Base-by-base conservation (phyloP, 53 echinoderm and acorn worm species). In the Echinarachnius parma region DNA sequence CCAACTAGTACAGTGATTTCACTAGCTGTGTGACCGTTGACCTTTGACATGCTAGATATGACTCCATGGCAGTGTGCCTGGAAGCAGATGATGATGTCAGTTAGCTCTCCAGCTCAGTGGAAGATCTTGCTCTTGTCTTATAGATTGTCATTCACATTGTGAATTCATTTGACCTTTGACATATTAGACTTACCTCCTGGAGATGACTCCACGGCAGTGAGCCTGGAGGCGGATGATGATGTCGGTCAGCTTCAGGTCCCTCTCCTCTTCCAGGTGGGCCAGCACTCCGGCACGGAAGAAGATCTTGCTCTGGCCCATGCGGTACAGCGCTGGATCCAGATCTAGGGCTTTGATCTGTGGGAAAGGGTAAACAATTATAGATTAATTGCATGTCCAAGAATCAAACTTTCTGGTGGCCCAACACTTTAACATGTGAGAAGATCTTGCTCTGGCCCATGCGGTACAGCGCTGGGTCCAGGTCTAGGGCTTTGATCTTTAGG, bases 261-360 rank as follows among this genome's bases (percentile, higher is more conserved):
- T 72, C 44, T 96, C 96, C 64, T 96, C 96, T 55, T 96, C 96
- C 21, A 96, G 79, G 44, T 96, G 96, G 45, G 96, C 96, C 62
- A 96, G 62, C 23, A 96, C 96, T n/a, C 96, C 96, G 31, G 96
- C 96, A 64, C 96, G 90, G 85, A 96, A 91, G 85, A 96, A 96
- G 81, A 96, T 96, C 88, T 96, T 96, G 71, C 96, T 96, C 82
- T 96, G 96, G 1, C 96, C 96, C 14, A 96, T 74, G 21, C 96
- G 86, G 88, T 71, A 96, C 20, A 96, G 84, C 31, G 78, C 85
- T 22, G 87, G 87, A 52, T 96, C 96, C 30, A 96, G 82, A 26
- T 96, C 96, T 15, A 96, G 82, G 21, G 87, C 96, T 4, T 88
- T 68, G 79, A 96, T 96, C 96, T 96, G 35, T 1, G 56, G 31